Evolutionary conservation across 1,140 invertebrate species (phyloP), one percentile per base, ranked within the genome.

Genomic region (Atta texana): DNA sequence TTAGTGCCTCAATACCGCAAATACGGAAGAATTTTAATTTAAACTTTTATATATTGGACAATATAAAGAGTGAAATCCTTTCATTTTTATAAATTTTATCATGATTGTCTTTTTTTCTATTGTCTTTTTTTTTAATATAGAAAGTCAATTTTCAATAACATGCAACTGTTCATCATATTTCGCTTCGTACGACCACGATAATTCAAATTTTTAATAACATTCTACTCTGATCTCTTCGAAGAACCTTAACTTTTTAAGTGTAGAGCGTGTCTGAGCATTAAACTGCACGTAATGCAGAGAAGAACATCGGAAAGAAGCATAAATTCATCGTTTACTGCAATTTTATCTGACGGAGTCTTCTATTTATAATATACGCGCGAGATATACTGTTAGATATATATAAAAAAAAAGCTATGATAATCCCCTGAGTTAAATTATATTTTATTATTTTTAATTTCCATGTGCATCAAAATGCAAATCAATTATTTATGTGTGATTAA

Each of bases 151-250:
- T 74, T n/a, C 68, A 82, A 82, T 74, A 84, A 49, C 69, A 82
- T 12, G 69, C 55, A 61, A 44, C 55, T 6, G 53, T 72, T 82
- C 39, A 39, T 18, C 12, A 61, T 28, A 84, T 84, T 59, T 57
- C 44, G 3, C 18, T 18, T 31, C 16, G 55, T 21, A 28, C 49
- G 8, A 24, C 59, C n/a, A 21, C 10, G 3, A 53, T 82, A 61
- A 74, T 75, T 63, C 57, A 51, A 75, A 18, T 74, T 75, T 84
- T 84, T 84, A 84, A 84, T 84, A 84, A 84, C 68, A 61, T 74
- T 59, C 28, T 75, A 34, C 12, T 31, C 1, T n/a, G 12, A 6
- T 4, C 71, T 12, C 80, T 82, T 61, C 39, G 39, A 31, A 39
- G 34, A 72, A 59, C 24, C 34, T 72, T 44, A 61, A 61, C 24